A percentile compares a stretch with the other conserved stretches of the same genome.
Conservation (phyloP, 35 echinoderm and acorn worm species). For the Holothuria glaberrima region DNA sequence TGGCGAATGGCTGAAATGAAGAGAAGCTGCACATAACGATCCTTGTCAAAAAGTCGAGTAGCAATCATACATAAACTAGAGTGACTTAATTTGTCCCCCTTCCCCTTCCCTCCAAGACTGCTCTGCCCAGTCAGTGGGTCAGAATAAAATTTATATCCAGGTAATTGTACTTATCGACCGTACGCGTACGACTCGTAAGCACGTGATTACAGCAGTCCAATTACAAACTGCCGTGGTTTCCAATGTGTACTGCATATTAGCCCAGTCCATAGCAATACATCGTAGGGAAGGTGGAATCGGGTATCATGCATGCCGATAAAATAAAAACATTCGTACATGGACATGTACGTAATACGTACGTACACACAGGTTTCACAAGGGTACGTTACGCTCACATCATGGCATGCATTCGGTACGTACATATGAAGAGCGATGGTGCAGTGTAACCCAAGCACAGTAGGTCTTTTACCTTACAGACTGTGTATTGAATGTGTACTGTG, state of each 20-base stretch:
- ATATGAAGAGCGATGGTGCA: no score
- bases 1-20: no score
- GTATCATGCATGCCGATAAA: neutral
- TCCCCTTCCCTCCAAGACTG: no score
- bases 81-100: neutral
- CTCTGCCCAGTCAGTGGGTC: no score
- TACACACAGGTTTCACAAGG: no score
- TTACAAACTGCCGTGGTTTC: neutral
- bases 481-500: no score
- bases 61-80: neutral
- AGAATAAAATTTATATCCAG: neutral
- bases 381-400: neutral
- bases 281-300: neutral
- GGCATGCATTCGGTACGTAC: no score
- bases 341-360: neutral
- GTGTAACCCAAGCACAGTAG: no score
- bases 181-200: neutral
- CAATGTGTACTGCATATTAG: neutral
- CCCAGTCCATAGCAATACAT: slow-evolving; percentile 6
- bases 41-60: no score
- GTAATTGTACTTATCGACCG: slow-evolving; percentile 27
- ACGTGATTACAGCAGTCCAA: slow-evolving; percentile 19
- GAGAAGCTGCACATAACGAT: no score
- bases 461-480: no score
- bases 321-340: no score